Evolutionary conservation across 2,888 invertebrate genomes (phyloP).

Genomic region (Eupithecia inturbata): DNA sequence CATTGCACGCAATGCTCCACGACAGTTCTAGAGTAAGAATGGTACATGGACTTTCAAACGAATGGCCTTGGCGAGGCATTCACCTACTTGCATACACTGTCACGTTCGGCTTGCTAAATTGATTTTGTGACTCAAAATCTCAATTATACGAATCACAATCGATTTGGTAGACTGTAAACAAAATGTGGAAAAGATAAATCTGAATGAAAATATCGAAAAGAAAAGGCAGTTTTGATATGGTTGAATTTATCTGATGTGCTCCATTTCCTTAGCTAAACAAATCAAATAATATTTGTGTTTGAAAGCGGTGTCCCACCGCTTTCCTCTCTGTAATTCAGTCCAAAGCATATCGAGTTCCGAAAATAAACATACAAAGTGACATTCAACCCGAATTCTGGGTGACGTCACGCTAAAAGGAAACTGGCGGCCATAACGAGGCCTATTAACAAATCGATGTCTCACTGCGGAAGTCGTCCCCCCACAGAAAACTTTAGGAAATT

Average conservation of each 20-base stretch:
- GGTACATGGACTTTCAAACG: constrained; percentile 50
- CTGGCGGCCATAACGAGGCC: constrained; percentile 39
- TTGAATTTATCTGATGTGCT: not conserved
- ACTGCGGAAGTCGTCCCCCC: constrained; percentile 37
- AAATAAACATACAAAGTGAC: constrained; percentile 40
- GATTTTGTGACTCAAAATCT: constrained; percentile 3
- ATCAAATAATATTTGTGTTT: not conserved
- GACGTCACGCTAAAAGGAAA: constrained; percentile 45
- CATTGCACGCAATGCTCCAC: constrained; percentile 54
- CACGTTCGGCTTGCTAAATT: constrained; percentile 22
- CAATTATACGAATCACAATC: constrained; percentile 9
- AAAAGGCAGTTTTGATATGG: not conserved
- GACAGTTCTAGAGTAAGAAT: constrained; percentile 21
- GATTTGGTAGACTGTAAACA: constrained; percentile 18
- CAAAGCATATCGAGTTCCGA: constrained; percentile 29
- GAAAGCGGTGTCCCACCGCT: constrained; percentile 12
- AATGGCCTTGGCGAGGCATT: constrained; percentile 60
- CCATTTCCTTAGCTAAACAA: not conserved
- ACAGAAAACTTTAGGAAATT: constrained; percentile 27
- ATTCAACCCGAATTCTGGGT: constrained; percentile 44
- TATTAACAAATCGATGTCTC: constrained; percentile 46
- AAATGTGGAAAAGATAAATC: not conserved
- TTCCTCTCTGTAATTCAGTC: constrained; percentile 14
- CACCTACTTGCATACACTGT: constrained; percentile 49
- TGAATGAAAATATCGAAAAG: not conserved